A percentile compares a stretch with the other conserved stretches of the same genome.
phyloP scores from a whole-genome alignment of 2,888 invertebrate genomes.

The Toxonevra muliebris region DNA sequence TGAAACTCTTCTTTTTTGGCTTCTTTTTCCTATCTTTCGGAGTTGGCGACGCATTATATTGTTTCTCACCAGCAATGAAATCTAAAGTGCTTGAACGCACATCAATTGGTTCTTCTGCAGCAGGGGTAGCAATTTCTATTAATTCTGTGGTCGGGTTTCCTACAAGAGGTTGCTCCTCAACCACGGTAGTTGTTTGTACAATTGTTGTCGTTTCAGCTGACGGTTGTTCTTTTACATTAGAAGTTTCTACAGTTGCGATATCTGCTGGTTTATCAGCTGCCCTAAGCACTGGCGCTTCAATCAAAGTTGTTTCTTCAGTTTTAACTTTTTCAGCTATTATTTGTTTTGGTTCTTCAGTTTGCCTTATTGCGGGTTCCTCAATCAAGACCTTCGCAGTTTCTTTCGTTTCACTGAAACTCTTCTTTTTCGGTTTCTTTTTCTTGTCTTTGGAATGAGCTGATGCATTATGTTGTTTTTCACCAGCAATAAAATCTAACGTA shows the following conservation, averaged over 20 bases:
- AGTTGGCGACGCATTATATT: neutral
- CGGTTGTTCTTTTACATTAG: too few species aligned
- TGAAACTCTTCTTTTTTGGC: too few species aligned
- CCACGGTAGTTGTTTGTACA: neutral
- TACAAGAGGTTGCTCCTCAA: neutral
- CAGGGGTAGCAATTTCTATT: neutral
- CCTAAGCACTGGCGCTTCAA: too few species aligned
- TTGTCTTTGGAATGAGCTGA: constrained; percentile 30
- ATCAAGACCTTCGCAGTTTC: too few species aligned
- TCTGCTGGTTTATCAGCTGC: too few species aligned
- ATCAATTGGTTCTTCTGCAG: constrained; percentile 19
- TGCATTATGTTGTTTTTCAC: constrained; percentile 1
- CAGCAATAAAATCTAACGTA: constrained; percentile 13
- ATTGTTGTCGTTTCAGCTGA: too few species aligned
- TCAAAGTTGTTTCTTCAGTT: too few species aligned
- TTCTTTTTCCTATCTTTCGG: too few species aligned
- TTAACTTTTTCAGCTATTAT: too few species aligned
- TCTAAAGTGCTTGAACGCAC: neutral
- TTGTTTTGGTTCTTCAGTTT: too few species aligned
- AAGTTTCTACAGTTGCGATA: too few species aligned
- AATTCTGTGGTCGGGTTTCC: neutral
- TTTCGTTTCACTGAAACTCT: constrained; percentile 43
- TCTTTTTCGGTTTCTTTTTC: constrained; percentile 64
- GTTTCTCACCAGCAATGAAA: constrained; percentile 12
- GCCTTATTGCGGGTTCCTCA: too few species aligned